Evolutionary conservation across 1,140 invertebrate species (phyloP).

Genomic region (Tribolium madens): DNA sequence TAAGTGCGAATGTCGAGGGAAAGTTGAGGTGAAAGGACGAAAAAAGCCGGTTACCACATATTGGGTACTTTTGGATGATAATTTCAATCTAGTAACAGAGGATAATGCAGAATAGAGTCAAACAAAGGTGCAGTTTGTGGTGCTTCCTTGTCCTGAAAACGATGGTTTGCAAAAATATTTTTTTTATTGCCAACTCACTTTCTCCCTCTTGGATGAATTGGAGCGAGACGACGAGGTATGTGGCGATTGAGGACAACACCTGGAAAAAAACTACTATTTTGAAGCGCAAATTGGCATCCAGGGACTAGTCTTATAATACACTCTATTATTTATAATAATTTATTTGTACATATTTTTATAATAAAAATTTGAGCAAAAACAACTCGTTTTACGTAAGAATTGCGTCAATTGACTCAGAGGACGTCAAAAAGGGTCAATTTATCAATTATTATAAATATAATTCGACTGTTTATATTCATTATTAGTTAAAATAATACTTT

Average conservation of each 20-base stretch:
- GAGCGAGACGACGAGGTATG: slow-evolving; percentile 53
- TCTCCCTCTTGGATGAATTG: slow-evolving; percentile 48
- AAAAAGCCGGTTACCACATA: slow-evolving; percentile 78
- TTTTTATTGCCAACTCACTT: background rate
- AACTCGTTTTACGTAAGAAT: no score
- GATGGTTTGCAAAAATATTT: background rate
- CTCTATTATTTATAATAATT: background rate
- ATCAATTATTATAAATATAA: no score
- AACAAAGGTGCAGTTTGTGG: background rate
- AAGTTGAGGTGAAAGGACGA: slow-evolving; percentile 82
- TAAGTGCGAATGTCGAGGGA: slow-evolving; percentile 76
- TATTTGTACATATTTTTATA: slow-evolving; percentile 6
- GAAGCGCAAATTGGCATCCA: background rate
- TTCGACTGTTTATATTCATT: no score
- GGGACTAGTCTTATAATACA: no score
- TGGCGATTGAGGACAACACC: slow-evolving; percentile 55
- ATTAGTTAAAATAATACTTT: no score
- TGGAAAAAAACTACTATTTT: slow-evolving; percentile 47
- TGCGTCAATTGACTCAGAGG: no score
- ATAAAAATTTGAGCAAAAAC: background rate
- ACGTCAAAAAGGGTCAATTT: no score
- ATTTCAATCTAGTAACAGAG: slow-evolving; percentile 68
- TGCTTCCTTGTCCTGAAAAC: background rate
- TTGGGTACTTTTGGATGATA: slow-evolving; percentile 76
- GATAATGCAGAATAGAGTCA: background rate